A percentile compares a stretch with the other conserved stretches of the same genome.
phyloP scores from a whole-genome alignment of 2,888 invertebrate species.

The Pammene fasciana region DNA sequence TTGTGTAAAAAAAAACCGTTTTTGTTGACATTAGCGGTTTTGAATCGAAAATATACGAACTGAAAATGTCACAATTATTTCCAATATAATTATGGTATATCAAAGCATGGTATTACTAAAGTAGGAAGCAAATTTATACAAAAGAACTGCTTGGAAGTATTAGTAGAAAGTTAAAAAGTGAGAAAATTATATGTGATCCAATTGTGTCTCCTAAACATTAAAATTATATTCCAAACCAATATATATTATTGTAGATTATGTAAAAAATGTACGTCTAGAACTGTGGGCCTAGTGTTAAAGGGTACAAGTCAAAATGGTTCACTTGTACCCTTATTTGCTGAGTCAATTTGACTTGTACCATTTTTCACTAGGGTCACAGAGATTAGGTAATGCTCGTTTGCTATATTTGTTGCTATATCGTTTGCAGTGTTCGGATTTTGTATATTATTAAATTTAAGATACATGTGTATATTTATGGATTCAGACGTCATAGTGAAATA shows the following conservation, averaged over 20 bases:
- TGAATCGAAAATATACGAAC: slow-evolving; percentile 35
- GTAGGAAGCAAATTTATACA: slow-evolving; percentile 35
- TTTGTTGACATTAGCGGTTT: slow-evolving; percentile 24
- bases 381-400: slow-evolving; percentile 30
- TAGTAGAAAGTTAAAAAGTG: slow-evolving; percentile 35
- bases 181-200: slow-evolving; percentile 62
- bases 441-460: slow-evolving; percentile 26
- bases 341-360: too few species aligned
- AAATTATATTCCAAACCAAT: slow-evolving; percentile 49
- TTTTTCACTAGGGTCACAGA: too few species aligned
- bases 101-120: slow-evolving; percentile 42
- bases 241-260: slow-evolving; percentile 45
- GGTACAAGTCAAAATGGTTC: too few species aligned
- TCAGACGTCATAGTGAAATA: slow-evolving; percentile 38
- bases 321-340: too few species aligned
- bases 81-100: slow-evolving; percentile 16
- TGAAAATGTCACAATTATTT: slow-evolving; percentile 31
- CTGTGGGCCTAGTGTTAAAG: too few species aligned
- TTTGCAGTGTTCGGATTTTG: slow-evolving; percentile 18
- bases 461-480: slow-evolving; percentile 29
- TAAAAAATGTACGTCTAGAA: slow-evolving; percentile 39
- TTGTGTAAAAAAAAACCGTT: neutral
- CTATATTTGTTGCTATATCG: slow-evolving; percentile 21
- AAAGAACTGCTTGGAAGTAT: slow-evolving; percentile 38
- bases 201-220: slow-evolving; percentile 61